Percentiles rank a stretch among this genome's conserved stretches.
These are phyloP conservation scores for Agrochola macilenta DNA, from an alignment of 2,888 invertebrate genomes.

Conservation along the genomic window DNA sequence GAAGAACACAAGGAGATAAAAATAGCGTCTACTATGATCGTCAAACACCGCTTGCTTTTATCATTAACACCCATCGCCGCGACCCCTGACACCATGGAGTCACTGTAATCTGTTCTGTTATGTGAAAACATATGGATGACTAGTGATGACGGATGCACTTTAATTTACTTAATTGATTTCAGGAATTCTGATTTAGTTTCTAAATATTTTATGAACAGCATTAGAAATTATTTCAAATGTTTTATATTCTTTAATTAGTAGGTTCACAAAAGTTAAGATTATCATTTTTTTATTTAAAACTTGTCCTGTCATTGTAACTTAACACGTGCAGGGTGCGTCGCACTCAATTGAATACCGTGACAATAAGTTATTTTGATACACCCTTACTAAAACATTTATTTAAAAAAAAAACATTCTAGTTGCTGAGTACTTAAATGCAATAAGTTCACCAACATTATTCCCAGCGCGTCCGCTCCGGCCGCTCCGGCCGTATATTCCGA, in stretches of 20 bases:
- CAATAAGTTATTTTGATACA: background rate
- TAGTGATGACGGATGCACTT: background rate
- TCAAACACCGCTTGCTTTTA: conserved; percentile 29
- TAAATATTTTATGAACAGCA: too few relatives aligned
- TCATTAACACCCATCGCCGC: conserved; percentile 31
- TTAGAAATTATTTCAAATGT: background rate
- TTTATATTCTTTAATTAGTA: background rate
- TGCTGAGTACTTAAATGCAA: conserved; percentile 1
- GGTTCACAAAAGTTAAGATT: background rate
- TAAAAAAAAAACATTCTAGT: background rate
- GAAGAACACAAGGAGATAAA: conserved; percentile 27
- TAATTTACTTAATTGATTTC: background rate
- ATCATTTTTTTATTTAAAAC: background rate
- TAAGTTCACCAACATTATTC: conserved; percentile 12
- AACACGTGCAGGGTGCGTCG: background rate
- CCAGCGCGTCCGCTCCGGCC: conserved; percentile 28
- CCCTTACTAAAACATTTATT: background rate
- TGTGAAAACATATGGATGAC: conserved; percentile 26
- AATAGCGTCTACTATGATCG: conserved; percentile 1
- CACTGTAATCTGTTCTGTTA: conserved; percentile 7
- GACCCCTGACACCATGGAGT: conserved; percentile 6
- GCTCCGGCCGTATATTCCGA: conserved; percentile 30
- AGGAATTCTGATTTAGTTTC: too few relatives aligned
- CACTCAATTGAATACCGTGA: background rate
- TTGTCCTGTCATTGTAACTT: too few relatives aligned